phyloP scores from a whole-genome alignment of 2,888 invertebrate species.

The Drosophila buzzatii region DNA sequence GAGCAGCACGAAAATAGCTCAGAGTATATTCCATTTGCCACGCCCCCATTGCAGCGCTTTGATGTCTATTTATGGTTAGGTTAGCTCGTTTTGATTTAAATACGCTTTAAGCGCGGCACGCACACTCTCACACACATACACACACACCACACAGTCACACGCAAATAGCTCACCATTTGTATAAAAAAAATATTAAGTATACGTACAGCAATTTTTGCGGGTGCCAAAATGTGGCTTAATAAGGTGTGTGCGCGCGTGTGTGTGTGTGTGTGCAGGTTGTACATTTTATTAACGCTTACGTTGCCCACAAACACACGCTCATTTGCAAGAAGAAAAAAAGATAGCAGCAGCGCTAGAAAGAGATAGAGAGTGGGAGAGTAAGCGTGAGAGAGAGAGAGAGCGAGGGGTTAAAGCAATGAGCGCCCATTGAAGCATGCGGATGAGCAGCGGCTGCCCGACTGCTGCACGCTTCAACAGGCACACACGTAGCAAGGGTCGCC shows the following conservation, averaged over 20 bases:
- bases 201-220: conserved; percentile 57
- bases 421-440: conserved; percentile 70
- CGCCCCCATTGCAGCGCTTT: conserved; percentile 49
- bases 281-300: conserved; percentile 64
- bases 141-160: conserved; percentile 1
- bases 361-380: neutral
- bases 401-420: conserved; percentile 36
- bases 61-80: conserved; percentile 72
- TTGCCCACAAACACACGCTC: conserved; percentile 28
- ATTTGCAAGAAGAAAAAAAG: neutral
- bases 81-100: conserved; percentile 58
- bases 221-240: conserved; percentile 62
- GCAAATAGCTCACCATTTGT: conserved; percentile 14
- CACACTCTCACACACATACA: neutral
- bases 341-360: conserved; percentile 9
- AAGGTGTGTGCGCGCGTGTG: conserved; percentile 31
- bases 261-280: conserved; percentile 32
- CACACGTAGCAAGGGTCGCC: conserved; percentile 20
- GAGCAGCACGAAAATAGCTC: conserved; percentile 73
- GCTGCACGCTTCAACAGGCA: conserved; percentile 72
- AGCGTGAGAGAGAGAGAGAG: neutral
- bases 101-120: conserved; percentile 42
- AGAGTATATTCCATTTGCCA: conserved; percentile 21
- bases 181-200: conserved; percentile 58
- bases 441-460: conserved; percentile 53